Conservation (phyloP, 1,140 invertebrate species). For the Drosophila santomea region DNA sequence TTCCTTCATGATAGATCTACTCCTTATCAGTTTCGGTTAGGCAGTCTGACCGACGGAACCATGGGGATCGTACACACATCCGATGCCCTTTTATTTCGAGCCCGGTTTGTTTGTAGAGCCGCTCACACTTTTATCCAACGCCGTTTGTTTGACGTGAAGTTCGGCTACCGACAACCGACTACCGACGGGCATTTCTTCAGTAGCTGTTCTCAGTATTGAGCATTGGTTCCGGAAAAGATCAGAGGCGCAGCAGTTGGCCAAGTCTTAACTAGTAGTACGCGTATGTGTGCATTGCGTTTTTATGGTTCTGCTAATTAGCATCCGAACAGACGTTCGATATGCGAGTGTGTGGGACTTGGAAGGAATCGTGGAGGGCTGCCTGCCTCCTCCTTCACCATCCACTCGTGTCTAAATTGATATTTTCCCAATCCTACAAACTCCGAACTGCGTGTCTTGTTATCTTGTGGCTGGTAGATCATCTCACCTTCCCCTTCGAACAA, state of each 20-base stretch:
- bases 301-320: conserved; percentile 67
- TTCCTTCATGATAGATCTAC: too few species aligned
- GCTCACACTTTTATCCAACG: neutral
- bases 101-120: neutral
- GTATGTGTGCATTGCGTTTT: conserved; percentile 56
- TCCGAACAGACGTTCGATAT: conserved; percentile 1
- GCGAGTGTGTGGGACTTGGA: neutral
- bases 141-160: neutral
- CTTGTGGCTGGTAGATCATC: conserved; percentile 38
- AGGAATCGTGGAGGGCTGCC: neutral
- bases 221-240: conserved; percentile 43
- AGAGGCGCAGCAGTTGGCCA: conserved; percentile 26
- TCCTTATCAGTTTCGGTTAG: neutral
- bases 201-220: neutral
- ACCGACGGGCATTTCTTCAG: conserved; percentile 1
- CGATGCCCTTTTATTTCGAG: neutral
- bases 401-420: conserved; percentile 8
- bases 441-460: conserved; percentile 23
- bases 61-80: neutral
- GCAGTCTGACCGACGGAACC: neutral
- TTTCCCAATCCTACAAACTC: neutral
- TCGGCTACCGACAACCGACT: conserved; percentile 6
- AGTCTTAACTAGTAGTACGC: conserved; percentile 14
- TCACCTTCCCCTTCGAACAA: conserved; percentile 14
- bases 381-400: neutral